Evolutionary conservation across 2,113 vertebrate genomes (phyloP).

Genomic region (Bagarius yarrelli): DNA sequence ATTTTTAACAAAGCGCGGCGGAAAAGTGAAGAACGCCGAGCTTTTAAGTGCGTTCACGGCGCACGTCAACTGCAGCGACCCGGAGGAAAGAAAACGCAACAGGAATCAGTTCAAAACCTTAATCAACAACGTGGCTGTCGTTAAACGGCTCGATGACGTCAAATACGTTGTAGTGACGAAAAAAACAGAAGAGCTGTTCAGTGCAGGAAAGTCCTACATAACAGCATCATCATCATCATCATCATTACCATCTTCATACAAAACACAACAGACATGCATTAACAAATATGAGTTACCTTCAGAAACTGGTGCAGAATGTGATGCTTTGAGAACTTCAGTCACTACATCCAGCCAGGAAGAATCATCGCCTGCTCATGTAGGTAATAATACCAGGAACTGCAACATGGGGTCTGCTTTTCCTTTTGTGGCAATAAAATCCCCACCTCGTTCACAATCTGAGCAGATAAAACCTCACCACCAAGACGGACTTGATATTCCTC

Average conservation of each 20-base stretch:
- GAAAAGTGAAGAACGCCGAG: slow-evolving; percentile 78
- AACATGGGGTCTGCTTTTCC: slow-evolving; percentile 66
- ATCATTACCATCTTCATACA: slow-evolving; percentile 45
- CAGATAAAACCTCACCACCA: slow-evolving; percentile 38
- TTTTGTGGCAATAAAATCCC: slow-evolving; percentile 64
- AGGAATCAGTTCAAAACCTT: slow-evolving; percentile 80
- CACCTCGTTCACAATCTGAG: slow-evolving; percentile 29
- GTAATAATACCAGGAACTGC: slow-evolving; percentile 50
- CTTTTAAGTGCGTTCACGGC: slow-evolving; percentile 77
- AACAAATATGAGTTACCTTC: slow-evolving; percentile 36
- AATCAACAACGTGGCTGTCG: slow-evolving; percentile 83
- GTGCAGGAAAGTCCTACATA: slow-evolving; percentile 3
- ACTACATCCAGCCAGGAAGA: slow-evolving; percentile 30
- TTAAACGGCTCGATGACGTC: slow-evolving; percentile 74
- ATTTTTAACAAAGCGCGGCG: slow-evolving; percentile 80
- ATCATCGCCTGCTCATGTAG: slow-evolving; percentile 53
- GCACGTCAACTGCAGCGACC: slow-evolving; percentile 70
- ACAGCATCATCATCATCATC: background rate
- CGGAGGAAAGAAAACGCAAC: slow-evolving; percentile 73
- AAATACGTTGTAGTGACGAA: slow-evolving; percentile 82
- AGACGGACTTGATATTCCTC: slow-evolving; percentile 64
- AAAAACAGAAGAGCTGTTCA: slow-evolving; percentile 66
- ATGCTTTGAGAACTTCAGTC: background rate
- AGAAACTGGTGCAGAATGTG: slow-evolving; percentile 32
- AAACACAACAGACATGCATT: slow-evolving; percentile 13